phyloP scores from a whole-genome alignment of 2,888 invertebrate genomes.

The Micoletzkya japonica region DNA sequence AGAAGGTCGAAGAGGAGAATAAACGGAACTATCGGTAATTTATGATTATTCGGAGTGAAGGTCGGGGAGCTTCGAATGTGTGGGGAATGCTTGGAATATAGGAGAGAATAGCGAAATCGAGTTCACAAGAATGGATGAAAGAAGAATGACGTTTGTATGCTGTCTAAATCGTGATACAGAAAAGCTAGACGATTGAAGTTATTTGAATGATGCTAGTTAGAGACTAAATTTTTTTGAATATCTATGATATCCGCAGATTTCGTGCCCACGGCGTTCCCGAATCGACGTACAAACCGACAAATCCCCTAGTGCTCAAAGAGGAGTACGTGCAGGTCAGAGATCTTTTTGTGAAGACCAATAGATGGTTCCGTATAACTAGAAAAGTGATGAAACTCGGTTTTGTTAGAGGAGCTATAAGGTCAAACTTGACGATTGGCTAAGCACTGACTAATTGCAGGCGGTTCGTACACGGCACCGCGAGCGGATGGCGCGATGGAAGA shows the following conservation, averaged over 20 bases:
- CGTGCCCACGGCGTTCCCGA: background rate
- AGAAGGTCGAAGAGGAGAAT: constrained; percentile 8
- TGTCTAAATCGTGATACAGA: background rate
- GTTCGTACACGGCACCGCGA: background rate
- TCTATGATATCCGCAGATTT: constrained; percentile 17
- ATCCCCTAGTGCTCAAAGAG: constrained; percentile 7
- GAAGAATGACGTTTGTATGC: background rate
- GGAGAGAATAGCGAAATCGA: background rate
- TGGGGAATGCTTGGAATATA: too few relatives aligned
- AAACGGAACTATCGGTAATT: constrained; percentile 7
- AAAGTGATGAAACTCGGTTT: background rate
- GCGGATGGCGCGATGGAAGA: constrained; percentile 5
- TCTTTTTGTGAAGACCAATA: background rate
- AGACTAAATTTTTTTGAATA: background rate
- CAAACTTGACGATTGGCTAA: background rate
- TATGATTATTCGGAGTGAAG: too few relatives aligned
- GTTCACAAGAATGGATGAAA: background rate
- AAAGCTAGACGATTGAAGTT: background rate
- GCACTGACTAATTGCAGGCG: background rate
- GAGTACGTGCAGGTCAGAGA: constrained; percentile 14
- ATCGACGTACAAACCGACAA: constrained; percentile 10
- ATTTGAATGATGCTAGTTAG: background rate
- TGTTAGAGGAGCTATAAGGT: background rate
- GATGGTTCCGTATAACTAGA: background rate
- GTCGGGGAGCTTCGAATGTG: too few relatives aligned